A percentile compares a stretch with the other conserved stretches of the same genome.
These are phyloP conservation scores for Heliothis subflexa DNA, from an alignment of 1,140 invertebrate species.

Conservation along the genomic window DNA sequence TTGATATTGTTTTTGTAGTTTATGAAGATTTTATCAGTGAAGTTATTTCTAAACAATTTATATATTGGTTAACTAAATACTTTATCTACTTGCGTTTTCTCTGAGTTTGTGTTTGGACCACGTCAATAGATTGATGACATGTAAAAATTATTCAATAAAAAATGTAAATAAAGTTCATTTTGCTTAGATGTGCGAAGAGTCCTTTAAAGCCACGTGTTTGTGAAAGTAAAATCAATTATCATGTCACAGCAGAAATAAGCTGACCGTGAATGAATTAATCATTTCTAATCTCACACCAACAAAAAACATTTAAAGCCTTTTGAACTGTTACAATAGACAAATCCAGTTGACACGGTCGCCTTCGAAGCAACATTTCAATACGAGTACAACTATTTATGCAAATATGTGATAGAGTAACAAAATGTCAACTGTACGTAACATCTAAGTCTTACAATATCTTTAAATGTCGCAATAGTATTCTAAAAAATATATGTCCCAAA, in stretches of 20 bases:
- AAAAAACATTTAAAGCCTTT: not conserved
- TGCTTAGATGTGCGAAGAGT: no score
- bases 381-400: slow-evolving; percentile 48
- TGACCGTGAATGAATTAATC: no score
- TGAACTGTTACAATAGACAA: slow-evolving; percentile 34
- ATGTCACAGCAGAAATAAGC: no score
- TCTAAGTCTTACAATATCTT: slow-evolving; percentile 12
- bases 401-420: slow-evolving; percentile 43
- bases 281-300: not conserved
- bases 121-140: no score
- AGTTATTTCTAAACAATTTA: not conserved
- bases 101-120: no score
- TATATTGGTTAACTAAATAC: no score
- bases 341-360: slow-evolving; percentile 46
- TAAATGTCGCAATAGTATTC: slow-evolving; percentile 49
- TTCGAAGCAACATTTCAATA: slow-evolving; percentile 49
- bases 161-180: no score
- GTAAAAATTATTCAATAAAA: no score
- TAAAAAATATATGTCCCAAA: slow-evolving; percentile 50
- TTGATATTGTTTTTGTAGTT: not conserved
- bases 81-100: no score
- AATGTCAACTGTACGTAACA: slow-evolving; percentile 52
- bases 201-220: no score
- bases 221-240: no score
- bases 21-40: not conserved